Conservation (phyloP, 1,140 invertebrate species). For the Drosophila neocordata region DNA sequence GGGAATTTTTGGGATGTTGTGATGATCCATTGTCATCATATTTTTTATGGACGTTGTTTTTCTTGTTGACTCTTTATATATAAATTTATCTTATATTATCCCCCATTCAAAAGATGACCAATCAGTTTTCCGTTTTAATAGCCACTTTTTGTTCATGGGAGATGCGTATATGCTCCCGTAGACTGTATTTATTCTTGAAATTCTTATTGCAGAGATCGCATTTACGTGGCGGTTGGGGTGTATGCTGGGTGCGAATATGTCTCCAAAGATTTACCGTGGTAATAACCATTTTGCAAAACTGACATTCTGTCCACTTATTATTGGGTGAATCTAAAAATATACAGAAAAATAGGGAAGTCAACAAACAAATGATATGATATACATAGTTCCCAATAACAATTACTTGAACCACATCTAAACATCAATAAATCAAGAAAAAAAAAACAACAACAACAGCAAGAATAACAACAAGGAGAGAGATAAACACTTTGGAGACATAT, state of each 20-base stretch:
- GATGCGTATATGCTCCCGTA: slow-evolving; percentile 82
- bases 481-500: slow-evolving; percentile 78
- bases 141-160: slow-evolving; percentile 80
- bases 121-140: slow-evolving; percentile 81
- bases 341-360: slow-evolving; percentile 75
- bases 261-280: slow-evolving; percentile 83
- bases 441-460: not conserved
- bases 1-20: not conserved
- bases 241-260: slow-evolving; percentile 83
- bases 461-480: slow-evolving; percentile 2
- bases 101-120: slow-evolving; percentile 41
- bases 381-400: not conserved
- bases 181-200: slow-evolving; percentile 83
- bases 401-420: not conserved
- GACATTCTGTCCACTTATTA: slow-evolving; percentile 83
- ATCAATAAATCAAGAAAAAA: not conserved
- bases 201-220: slow-evolving; percentile 83
- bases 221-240: slow-evolving; percentile 81
- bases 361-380: slow-evolving; percentile 38
- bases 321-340: slow-evolving; percentile 83
- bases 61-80: not conserved
- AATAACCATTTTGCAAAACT: slow-evolving; percentile 83
- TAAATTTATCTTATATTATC: not conserved
- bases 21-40: not conserved
- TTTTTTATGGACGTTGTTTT: not conserved